Evolutionary conservation across 2,888 invertebrate genomes (phyloP).

Genomic region (Oeneis ivallda): DNA sequence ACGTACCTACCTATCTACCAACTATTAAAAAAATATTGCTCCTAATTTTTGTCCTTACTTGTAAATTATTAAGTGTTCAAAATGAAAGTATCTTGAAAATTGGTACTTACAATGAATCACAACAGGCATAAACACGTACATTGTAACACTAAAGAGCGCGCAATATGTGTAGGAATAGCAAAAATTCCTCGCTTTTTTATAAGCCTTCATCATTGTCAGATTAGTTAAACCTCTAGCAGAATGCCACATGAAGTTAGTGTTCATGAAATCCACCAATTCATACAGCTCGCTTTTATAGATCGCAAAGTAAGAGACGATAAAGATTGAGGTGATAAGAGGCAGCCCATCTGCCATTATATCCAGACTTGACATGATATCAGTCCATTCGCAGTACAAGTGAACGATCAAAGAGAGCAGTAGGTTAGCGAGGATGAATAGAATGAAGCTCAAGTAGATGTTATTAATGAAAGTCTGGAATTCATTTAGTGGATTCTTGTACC

Average conservation of each 20-base stretch:
- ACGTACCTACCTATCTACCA: background rate
- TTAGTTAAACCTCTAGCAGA: conserved; percentile 70
- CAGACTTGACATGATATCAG: conserved; percentile 61
- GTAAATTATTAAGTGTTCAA: background rate
- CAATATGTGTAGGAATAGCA: conserved; percentile 66
- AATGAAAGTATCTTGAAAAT: background rate
- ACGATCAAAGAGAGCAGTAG: conserved; percentile 50
- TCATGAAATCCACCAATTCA: conserved; percentile 57
- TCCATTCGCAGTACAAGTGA: conserved; percentile 62
- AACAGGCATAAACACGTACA: conserved; percentile 62
- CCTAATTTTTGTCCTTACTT: background rate
- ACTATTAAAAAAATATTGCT: background rate
- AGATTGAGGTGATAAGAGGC: conserved; percentile 57
- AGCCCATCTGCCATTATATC: conserved; percentile 63
- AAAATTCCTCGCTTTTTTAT: conserved; percentile 58
- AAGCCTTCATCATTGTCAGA: conserved; percentile 67
- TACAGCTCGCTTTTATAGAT: conserved; percentile 57
- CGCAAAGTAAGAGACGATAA: conserved; percentile 62
- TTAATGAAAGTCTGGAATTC: conserved; percentile 53
- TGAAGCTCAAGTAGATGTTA: conserved; percentile 55
- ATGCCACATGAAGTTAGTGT: conserved; percentile 60
- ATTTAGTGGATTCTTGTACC: conserved; percentile 51
- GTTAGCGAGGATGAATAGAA: conserved; percentile 55
- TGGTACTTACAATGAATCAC: conserved; percentile 61
- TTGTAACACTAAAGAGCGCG: conserved; percentile 64